These are phyloP conservation scores for Caenorhabditis briggsae DNA, from an alignment of 1,140 invertebrate genomes.

Conservation along the genomic window DNA sequence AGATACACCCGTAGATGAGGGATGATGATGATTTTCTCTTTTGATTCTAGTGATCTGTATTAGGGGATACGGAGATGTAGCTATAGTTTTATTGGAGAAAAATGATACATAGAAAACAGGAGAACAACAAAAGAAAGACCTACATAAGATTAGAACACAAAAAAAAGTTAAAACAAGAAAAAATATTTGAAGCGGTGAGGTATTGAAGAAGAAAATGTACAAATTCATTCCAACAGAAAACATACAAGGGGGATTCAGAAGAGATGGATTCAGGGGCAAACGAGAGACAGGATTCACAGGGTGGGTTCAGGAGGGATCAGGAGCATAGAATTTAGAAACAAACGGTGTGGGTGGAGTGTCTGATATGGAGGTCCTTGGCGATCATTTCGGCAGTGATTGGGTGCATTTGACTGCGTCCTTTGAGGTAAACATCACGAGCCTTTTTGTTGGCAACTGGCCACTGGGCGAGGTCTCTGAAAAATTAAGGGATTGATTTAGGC, in stretches of 20 bases:
- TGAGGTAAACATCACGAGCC: constrained; percentile 65
- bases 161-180: background rate
- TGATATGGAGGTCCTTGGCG: constrained; percentile 62
- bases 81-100: background rate
- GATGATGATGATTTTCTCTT: background rate
- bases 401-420: constrained; percentile 68
- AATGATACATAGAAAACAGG: background rate
- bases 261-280: too few species aligned
- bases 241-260: background rate
- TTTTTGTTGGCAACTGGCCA: constrained; percentile 64
- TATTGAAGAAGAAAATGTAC: background rate
- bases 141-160: background rate
- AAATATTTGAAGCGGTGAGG: background rate
- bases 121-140: background rate
- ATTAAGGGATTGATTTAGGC: too few species aligned
- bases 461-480: constrained; percentile 69
- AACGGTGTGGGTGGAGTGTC: constrained; percentile 64
- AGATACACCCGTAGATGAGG: constrained; percentile 7
- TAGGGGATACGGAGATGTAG: too few species aligned
- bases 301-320: too few species aligned
- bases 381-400: constrained; percentile 70
- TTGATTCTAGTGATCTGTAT: background rate
- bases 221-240: background rate
- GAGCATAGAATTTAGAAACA: constrained; percentile 56
- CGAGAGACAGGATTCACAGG: too few species aligned